Evolutionary conservation across 1,140 invertebrate species (phyloP), one percentile per base, ranked within the genome.

Genomic region (Panagrolaimus sp.): DNA sequence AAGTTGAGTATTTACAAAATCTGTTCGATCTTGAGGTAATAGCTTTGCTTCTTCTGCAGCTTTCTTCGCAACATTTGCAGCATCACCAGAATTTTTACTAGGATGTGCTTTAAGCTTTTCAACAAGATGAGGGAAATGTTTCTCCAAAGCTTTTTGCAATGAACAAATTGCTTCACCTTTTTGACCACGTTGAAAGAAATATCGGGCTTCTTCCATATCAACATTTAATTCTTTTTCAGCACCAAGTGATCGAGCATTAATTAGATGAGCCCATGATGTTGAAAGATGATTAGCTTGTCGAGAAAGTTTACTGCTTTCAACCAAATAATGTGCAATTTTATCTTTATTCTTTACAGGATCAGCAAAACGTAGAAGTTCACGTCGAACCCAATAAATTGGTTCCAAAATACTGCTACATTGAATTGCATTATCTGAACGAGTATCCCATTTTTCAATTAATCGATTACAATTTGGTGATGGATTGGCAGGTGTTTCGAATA

Each of bases 141-240:
- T 57, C 8, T 20, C 51, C 3, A 57, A 16, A 20, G 51, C 11
- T 11, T 57, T 57, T 13, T 57, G 51, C 2, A 57, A 27, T 8
- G 27, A 27, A 9, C 20, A 25, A 27, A 57, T 57, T 11, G 51
- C 51, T 13, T 57, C 51, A 13, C 51, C n/a, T 11, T 25, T 27
- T 57, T 57, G 51, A 57, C 27, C 27, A 11, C 27, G 20, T 11
- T 25, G 13, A 9, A 11, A 57, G n/a, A 13, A 27, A 27, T 57
- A 57, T n/a, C 51, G 11, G 13, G 51, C 20, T 57, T 57, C 51
- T 16, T 57, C 51, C 9, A 57, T 57, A 27, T 57, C 51, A 23
- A 57, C 20, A 23, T 11, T 2, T 11, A 57, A 25, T 2, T 57
- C 51, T 20, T 57, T 27, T 13, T n/a, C 51, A 57, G 20, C 20